Conservation (phyloP, 2,113 vertebrate genomes). For the Plotosus lineatus region DNA sequence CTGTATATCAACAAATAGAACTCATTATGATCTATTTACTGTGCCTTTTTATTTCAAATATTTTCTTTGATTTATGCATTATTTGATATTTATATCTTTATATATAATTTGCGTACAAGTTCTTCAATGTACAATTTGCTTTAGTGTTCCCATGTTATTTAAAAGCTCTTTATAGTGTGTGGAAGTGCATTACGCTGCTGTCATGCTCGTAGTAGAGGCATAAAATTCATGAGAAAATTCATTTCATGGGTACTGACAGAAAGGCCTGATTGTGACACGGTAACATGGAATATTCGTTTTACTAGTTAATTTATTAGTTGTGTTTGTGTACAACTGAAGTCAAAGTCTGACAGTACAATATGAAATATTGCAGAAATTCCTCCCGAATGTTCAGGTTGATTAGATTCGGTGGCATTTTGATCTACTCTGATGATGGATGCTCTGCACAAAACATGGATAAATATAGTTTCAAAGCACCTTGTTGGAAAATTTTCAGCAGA, state of each 20-base stretch:
- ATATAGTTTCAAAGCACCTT: neutral
- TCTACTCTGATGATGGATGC: neutral
- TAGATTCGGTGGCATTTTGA: neutral
- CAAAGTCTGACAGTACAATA: neutral
- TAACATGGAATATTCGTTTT: no score
- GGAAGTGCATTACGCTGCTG: neutral
- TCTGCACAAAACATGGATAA: neutral
- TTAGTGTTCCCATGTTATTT: neutral
- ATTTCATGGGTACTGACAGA: no score
- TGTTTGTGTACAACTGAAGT: no score
- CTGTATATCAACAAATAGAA: no score
- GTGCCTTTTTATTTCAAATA: neutral
- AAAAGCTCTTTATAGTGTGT: neutral
- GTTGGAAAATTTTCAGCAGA: neutral
- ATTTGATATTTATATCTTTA: neutral
- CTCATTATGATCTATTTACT: neutral
- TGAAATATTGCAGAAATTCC: neutral
- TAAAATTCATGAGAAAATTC: no score
- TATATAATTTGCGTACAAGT: neutral
- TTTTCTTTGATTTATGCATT: neutral
- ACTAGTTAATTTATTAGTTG: neutral
- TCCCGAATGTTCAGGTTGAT: neutral
- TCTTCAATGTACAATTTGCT: no score
- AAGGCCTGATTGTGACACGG: neutral
- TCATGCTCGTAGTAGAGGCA: neutral